These are phyloP conservation scores for Muscina levida DNA, from an alignment of 2,888 invertebrate species.

Conservation along the genomic window DNA sequence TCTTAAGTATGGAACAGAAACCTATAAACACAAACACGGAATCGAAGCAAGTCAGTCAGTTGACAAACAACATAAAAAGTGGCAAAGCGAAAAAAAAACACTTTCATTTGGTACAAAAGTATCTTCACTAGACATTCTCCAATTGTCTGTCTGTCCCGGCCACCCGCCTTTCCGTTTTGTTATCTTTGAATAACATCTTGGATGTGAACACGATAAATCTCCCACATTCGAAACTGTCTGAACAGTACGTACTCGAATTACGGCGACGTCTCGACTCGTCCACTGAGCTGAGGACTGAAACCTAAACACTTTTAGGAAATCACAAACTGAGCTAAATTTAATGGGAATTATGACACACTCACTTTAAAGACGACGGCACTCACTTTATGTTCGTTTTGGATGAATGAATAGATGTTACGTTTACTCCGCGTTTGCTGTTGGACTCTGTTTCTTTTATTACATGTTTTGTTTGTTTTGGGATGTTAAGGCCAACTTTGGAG, in stretches of 20 bases:
- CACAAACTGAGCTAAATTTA: neutral
- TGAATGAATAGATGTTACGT: neutral
- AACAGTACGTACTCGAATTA: constrained; percentile 20
- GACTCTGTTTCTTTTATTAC: neutral
- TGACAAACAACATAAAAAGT: constrained; percentile 7
- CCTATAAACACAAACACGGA: neutral
- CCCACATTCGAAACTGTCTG: constrained; percentile 26
- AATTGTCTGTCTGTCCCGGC: neutral
- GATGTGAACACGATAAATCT: constrained; percentile 34
- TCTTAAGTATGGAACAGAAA: constrained; percentile 4
- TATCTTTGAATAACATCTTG: constrained; percentile 42
- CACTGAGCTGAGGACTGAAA: neutral
- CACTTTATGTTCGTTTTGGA: no score
- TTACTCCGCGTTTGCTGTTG: neutral
- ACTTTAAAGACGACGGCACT: no score
- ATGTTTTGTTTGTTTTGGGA: neutral
- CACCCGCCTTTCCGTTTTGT: neutral
- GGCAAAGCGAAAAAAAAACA: neutral
- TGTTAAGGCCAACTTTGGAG: neutral
- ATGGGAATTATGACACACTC: constrained; percentile 33
- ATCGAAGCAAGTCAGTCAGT: neutral
- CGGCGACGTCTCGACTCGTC: neutral
- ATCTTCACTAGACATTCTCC: neutral
- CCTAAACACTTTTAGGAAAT: constrained; percentile 17
- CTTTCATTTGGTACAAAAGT: neutral